Percentiles rank a stretch among this genome's conserved stretches.
These are phyloP conservation scores for Perca fluviatilis DNA, from an alignment of 2,113 vertebrate genomes.

Conservation along the genomic window DNA sequence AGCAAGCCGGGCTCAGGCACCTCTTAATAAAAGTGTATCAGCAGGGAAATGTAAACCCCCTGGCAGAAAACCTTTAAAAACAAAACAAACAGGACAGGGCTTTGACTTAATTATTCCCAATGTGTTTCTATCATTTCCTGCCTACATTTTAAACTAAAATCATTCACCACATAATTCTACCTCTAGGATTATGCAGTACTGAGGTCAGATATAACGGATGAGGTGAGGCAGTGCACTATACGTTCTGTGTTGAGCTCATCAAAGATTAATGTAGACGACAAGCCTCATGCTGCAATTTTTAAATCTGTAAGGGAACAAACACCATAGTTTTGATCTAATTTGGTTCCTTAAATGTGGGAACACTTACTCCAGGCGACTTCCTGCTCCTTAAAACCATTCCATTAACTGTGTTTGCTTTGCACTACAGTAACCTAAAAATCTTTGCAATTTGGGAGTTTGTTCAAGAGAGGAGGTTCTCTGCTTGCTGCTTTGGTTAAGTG, in stretches of 20 bases:
- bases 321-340: conserved; percentile 53
- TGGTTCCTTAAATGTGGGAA: conserved; percentile 47
- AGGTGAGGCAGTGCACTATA: not conserved
- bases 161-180: not conserved
- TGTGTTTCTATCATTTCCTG: not conserved
- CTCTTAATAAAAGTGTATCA: conserved; percentile 45
- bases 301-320: conserved; percentile 36
- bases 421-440: conserved; percentile 44
- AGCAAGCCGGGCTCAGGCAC: conserved; percentile 9
- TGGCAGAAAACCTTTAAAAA: not conserved
- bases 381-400: conserved; percentile 55
- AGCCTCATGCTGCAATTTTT: conserved; percentile 40
- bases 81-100: not conserved
- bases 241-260: conserved; percentile 39
- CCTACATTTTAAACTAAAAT: conserved; percentile 1
- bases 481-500: not conserved
- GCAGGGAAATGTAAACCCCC: conserved; percentile 41
- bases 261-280: conserved; percentile 45
- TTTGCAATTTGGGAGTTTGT: conserved; percentile 48
- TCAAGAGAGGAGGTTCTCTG: conserved; percentile 15
- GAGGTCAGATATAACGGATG: conserved; percentile 22
- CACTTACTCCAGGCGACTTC: conserved; percentile 56
- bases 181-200: not conserved
- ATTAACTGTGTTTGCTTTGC: conserved; percentile 71
- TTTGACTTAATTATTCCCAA: conserved; percentile 30